phyloP scores from a whole-genome alignment of 2,113 vertebrate species.

The Oreochromis aureus region DNA sequence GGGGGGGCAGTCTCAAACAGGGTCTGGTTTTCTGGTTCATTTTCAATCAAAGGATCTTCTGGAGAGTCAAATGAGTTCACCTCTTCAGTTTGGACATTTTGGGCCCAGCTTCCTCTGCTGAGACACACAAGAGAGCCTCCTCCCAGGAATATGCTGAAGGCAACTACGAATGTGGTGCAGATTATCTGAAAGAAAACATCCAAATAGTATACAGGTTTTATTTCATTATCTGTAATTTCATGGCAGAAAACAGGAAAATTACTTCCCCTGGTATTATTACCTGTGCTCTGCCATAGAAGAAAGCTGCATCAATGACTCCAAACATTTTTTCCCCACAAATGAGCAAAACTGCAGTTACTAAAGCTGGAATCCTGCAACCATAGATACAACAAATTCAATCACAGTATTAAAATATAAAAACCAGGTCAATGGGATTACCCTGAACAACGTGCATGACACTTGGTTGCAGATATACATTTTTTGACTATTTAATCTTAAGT shows the following conservation, averaged over 20 bases:
- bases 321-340: no score
- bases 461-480: no score
- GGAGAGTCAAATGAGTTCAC: constrained; percentile 47
- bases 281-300: no score
- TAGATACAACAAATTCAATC: no score
- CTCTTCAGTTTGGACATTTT: constrained; percentile 69
- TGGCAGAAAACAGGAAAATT: not conserved
- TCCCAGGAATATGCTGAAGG: constrained; percentile 78
- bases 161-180: constrained; percentile 78
- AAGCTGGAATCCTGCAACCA: no score
- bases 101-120: constrained; percentile 78
- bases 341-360: no score
- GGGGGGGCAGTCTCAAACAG: constrained; percentile 9
- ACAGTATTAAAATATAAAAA: no score
- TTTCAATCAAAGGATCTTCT: constrained; percentile 57
- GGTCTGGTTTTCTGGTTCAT: constrained; percentile 43
- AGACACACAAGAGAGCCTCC: constrained; percentile 84
- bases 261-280: not conserved
- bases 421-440: no score
- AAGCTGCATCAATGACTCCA: no score
- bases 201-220: not conserved
- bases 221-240: not conserved
- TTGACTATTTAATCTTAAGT: no score
- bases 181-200: constrained; percentile 74
- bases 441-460: no score